These are phyloP conservation scores for Emydocephalus ijimae DNA, from an alignment of 2,113 vertebrate genomes.

Conservation along the genomic window DNA sequence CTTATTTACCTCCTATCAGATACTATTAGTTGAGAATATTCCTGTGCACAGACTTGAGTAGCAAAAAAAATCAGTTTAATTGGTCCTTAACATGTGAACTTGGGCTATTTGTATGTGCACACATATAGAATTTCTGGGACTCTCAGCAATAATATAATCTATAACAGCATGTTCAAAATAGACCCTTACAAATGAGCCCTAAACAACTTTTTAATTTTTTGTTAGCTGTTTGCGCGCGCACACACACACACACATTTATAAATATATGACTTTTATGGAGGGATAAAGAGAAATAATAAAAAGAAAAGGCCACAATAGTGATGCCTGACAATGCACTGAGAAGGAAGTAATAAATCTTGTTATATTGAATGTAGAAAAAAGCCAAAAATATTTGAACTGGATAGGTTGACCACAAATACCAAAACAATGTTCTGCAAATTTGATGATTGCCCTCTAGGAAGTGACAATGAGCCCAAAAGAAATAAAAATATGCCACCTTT, in stretches of 20 bases:
- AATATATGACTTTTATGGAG: background rate
- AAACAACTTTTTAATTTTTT: background rate
- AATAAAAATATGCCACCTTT: constrained; percentile 22
- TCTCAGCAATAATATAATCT: background rate
- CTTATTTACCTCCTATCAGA: background rate
- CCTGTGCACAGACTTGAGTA: background rate
- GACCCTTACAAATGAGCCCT: background rate
- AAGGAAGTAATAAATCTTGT: background rate
- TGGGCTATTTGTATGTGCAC: background rate
- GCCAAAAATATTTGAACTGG: accelerated
- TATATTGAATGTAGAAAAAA: background rate
- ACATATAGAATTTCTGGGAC: background rate
- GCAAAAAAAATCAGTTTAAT: background rate
- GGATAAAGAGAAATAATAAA: background rate
- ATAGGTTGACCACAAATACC: background rate
- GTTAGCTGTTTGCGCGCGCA: background rate
- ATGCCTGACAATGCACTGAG: background rate
- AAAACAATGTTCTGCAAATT: constrained; percentile 31
- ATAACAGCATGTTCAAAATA: background rate
- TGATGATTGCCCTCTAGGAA: constrained; percentile 28
- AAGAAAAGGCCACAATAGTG: background rate
- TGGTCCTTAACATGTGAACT: background rate
- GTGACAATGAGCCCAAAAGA: constrained; percentile 27
- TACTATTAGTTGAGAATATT: background rate
- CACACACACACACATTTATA: background rate